These are phyloP conservation scores for Scarus forsteni DNA, from an alignment of 2,797 vertebrate genomes.

Conservation along the genomic window DNA sequence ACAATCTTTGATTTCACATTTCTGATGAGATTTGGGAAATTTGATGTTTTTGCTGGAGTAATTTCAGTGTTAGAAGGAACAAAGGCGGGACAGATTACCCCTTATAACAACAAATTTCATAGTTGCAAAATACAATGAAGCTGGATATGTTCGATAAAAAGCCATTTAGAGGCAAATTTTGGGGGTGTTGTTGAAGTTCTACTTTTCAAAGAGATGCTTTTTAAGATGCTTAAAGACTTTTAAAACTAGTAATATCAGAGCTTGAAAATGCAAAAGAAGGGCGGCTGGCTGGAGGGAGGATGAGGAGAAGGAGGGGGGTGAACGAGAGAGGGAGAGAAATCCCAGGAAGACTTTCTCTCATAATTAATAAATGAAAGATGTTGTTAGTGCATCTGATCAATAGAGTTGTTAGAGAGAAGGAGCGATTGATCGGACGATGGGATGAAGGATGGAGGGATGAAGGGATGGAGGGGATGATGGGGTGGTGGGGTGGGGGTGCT, in stretches of 20 bases:
- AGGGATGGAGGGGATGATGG: conserved; percentile 27
- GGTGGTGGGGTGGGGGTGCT: conserved; percentile 16
- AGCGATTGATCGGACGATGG: conserved; percentile 68
- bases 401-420: conserved; percentile 77
- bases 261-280: conserved; percentile 30
- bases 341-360: conserved; percentile 76
- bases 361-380: conserved; percentile 84
- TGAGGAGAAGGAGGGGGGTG: not conserved
- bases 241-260: conserved; percentile 10
- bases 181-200: no score
- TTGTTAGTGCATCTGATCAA: conserved; percentile 82
- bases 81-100: no score
- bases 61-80: no score
- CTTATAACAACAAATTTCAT: no score
- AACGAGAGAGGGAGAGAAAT: conserved; percentile 39
- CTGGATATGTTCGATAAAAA: no score
- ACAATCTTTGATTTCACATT: no score
- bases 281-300: conserved; percentile 3
- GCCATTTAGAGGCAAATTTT: not conserved
- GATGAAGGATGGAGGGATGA: conserved; percentile 67
- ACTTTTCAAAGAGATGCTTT: no score
- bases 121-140: no score
- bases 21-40: no score
- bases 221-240: not conserved
- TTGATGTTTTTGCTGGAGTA: no score